Percentiles rank a stretch among this genome's conserved stretches.
Evolutionary conservation across 2,797 vertebrate genomes (phyloP).

Genomic region (Dicrostonyx torquatus): DNA sequence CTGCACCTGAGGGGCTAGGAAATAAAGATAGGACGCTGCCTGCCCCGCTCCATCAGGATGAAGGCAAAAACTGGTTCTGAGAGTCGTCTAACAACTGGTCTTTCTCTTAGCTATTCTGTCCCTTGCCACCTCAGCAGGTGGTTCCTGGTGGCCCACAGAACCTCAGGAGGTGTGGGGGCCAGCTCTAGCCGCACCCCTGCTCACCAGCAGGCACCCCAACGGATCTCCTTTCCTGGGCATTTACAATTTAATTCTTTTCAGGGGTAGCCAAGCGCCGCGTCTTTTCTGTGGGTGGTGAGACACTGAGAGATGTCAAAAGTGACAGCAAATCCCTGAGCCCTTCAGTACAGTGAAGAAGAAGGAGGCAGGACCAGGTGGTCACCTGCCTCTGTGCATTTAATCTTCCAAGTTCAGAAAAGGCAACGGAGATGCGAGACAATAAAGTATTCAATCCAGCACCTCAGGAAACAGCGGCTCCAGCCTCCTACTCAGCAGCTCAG

Average conservation of each 20-base stretch:
- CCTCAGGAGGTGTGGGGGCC: background rate
- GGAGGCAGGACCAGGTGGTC: background rate
- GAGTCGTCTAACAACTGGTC: background rate
- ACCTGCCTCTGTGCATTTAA: background rate
- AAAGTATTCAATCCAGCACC: background rate
- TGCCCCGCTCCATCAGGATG: background rate
- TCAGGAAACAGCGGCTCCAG: background rate
- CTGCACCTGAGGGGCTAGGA: background rate
- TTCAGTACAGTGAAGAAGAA: background rate
- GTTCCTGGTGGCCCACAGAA: conserved; percentile 32
- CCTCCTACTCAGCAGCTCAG: background rate
- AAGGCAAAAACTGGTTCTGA: background rate
- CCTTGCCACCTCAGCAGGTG: conserved; percentile 71
- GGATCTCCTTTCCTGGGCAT: background rate
- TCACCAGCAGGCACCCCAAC: background rate
- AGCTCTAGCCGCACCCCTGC: background rate
- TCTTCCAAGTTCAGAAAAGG: conserved; percentile 56
- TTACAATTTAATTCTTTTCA: conserved; percentile 16
- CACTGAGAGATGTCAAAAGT: background rate
- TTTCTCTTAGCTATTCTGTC: background rate
- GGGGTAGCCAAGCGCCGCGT: background rate
- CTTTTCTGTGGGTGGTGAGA: background rate
- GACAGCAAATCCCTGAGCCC: background rate
- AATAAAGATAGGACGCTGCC: conserved; percentile 39
- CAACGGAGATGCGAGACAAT: background rate